phyloP scores from a whole-genome alignment of 2,888 invertebrate genomes.

The Pasiphila rectangulata region DNA sequence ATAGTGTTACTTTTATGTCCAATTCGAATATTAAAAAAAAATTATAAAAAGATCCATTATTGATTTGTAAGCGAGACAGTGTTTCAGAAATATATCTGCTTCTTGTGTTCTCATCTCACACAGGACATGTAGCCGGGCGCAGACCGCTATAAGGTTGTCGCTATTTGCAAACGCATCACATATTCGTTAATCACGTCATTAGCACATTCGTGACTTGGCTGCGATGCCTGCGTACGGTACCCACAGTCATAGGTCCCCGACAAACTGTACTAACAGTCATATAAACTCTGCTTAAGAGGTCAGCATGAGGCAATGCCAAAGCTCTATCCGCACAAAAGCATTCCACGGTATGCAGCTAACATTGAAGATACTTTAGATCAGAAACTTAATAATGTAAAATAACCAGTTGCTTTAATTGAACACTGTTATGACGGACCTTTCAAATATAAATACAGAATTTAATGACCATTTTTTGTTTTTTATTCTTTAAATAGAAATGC shows the following conservation, averaged over 20 bases:
- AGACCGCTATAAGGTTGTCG: constrained; percentile 15
- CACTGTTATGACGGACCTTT: too few relatives aligned
- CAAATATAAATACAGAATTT: too few relatives aligned
- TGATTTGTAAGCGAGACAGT: too few relatives aligned
- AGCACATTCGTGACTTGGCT: constrained; percentile 29
- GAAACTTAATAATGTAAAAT: too few relatives aligned
- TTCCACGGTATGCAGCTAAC: not conserved
- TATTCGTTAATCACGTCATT: constrained; percentile 25
- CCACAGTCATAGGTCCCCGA: constrained; percentile 11
- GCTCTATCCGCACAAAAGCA: not conserved
- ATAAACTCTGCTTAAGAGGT: not conserved
- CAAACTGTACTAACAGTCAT: constrained; percentile 6
- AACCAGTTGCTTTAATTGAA: too few relatives aligned
- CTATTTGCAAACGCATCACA: constrained; percentile 25
- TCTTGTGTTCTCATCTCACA: not conserved
- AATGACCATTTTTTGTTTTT: too few relatives aligned
- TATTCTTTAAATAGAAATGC: too few relatives aligned
- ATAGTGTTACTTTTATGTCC: too few relatives aligned
- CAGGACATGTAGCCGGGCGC: constrained; percentile 3
- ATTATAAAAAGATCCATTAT: too few relatives aligned
- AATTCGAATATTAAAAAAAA: too few relatives aligned
- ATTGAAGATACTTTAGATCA: not conserved
- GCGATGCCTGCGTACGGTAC: constrained; percentile 17
- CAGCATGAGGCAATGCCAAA: constrained; percentile 5
- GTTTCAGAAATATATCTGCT: not conserved